Evolutionary conservation across 1,140 invertebrate genomes (phyloP), one percentile per base, ranked within the genome.

Genomic region (Drosophila nigromelanica): DNA sequence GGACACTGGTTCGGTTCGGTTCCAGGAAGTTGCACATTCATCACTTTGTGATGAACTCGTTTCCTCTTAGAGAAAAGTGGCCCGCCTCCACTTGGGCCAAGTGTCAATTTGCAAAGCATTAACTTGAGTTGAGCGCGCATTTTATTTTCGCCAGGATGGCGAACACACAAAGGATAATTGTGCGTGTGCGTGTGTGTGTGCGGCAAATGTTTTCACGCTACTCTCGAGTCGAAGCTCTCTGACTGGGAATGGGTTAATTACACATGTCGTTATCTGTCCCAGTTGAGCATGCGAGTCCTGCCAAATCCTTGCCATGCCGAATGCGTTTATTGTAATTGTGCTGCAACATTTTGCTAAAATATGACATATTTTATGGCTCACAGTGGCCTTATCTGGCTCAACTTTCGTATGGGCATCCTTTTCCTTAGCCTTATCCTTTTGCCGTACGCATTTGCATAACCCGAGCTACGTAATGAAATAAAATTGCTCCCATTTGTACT

Each of bases 401-500:
- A 45, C 40, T 45, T 15, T 6, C n/a, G 12, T 37, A 42, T 68
- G 21, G 33, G 50, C 43, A 27, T 42, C 37, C 24, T 58, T 30
- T 14, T 14, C 33, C 27, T 50, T 30, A 5, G 7, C 30, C 47
- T 50, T 50, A 50, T 50, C 48, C 15, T 14, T 12, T 64, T n/a
- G 12, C 35, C 6, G 33, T 7, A 10, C 12, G 10, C 56, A 71
- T 71, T 71, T 66, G 68, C 61, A 71, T 71, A 58, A 58, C n/a
- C 5, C 51, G 27, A 63, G 50, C 61, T 55, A 4, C 56, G 18
- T 68, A 90, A 90, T 90, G 89, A 86, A 90, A 86, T 91, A 81
- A 76, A 90, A 91, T 90, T 85, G 81, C 75, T 89, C 89, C 82
- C 89, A 89, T 90, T 90, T 90, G 78, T 89, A 80, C 81, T 89